These are phyloP conservation scores for Hymenochirus boettgeri DNA, from an alignment of 2,113 vertebrate species.

Conservation along the genomic window DNA sequence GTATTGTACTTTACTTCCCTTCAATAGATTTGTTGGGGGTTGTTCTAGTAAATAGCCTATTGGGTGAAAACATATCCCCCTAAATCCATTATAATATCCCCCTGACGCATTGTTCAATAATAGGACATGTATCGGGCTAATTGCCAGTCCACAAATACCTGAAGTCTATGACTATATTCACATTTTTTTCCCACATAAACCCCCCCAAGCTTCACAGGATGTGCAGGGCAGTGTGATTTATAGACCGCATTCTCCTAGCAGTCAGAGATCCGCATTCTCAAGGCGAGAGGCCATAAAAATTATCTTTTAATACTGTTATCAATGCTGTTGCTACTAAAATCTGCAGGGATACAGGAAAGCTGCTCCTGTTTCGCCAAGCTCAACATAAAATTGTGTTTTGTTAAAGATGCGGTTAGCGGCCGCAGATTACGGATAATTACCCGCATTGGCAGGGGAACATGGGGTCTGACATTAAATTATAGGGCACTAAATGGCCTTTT, in stretches of 20 bases:
- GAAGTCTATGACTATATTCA: no score
- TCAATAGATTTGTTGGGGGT: no score
- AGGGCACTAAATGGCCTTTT: conserved; percentile 11
- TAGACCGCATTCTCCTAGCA: not conserved
- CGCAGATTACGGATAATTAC: conserved; percentile 34
- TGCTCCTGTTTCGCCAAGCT: conserved; percentile 9
- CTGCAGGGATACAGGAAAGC: not conserved
- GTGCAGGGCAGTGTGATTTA: no score
- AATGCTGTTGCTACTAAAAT: not conserved
- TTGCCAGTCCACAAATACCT: no score
- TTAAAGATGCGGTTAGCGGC: conserved; percentile 6
- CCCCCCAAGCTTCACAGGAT: no score
- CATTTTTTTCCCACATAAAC: no score
- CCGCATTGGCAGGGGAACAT: conserved; percentile 18
- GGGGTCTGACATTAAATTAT: conserved; percentile 28
- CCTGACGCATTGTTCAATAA: no score
- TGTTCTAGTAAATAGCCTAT: no score
- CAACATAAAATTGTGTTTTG: conserved; percentile 9
- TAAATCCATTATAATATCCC: no score
- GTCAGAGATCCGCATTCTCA: not conserved
- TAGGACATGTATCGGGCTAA: no score
- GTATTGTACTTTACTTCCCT: no score
- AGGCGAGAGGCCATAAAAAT: not conserved
- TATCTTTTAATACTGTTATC: not conserved
- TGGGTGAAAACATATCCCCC: no score